phyloP scores from a whole-genome alignment of 53 echinoderm and acorn worm species.

The Echinometra lucunter region DNA sequence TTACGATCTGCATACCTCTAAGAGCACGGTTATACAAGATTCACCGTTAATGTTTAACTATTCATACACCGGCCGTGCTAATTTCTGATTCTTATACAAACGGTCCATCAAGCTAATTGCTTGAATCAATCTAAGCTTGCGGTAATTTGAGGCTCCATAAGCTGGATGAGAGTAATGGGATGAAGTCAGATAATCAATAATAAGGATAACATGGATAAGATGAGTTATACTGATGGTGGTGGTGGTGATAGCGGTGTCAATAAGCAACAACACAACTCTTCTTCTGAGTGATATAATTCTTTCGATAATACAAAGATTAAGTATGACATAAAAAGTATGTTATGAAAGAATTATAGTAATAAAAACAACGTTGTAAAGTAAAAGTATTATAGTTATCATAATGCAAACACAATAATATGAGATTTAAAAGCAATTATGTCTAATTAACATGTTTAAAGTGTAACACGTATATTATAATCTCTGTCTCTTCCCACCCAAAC shows the following conservation, averaged over 20 bases:
- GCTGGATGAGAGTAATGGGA: neutral
- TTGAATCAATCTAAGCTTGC: neutral
- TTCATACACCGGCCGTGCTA: neutral
- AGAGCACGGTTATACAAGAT: neutral
- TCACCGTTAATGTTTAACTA: constrained; percentile 19
- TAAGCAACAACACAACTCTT: neutral
- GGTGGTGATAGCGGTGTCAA: neutral
- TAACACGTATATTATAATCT: neutral
- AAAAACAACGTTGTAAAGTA: too few species aligned
- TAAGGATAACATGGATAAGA: neutral
- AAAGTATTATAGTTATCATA: too few species aligned
- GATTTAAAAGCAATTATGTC: too few species aligned
- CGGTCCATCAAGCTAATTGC: neutral
- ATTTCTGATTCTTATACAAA: neutral
- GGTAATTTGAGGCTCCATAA: neutral
- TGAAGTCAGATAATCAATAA: neutral
- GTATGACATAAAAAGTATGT: too few species aligned
- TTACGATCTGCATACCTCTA: neutral
- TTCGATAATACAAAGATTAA: too few species aligned
- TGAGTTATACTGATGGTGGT: too few species aligned
- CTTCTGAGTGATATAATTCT: too few species aligned
- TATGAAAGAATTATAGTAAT: too few species aligned
- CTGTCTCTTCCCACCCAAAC: neutral
- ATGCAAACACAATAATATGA: too few species aligned
- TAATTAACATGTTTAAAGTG: too few species aligned